These are phyloP conservation scores for mouse (Mus musculus) DNA, from an alignment of 2,113 vertebrate genomes.

Conservation along the genomic window GRCm39 chrX:54922001-54922500, in stretches of 20 bases:
- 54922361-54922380: not conserved
- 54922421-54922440: not conserved
- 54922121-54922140: not conserved
- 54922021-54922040: not conserved
- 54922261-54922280: not conserved
- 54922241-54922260: not conserved
- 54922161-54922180: not conserved
- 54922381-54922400: not conserved
- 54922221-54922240: not conserved
- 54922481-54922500: not conserved
- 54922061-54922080: not conserved
- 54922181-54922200: not conserved
- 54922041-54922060: not conserved
- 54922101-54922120: not conserved
- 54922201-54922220: not conserved
- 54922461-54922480: not conserved
- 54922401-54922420: not conserved
- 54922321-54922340: not conserved
- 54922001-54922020: not conserved
- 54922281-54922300: not conserved
- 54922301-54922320: not conserved
- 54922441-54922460: not conserved
- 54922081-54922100: not conserved
- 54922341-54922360: not conserved
- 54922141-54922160: not conserved